Evolutionary conservation across 2,888 invertebrate genomes (phyloP), one percentile per base, ranked within the genome.

Genomic region (Zaprionus lineosus): DNA sequence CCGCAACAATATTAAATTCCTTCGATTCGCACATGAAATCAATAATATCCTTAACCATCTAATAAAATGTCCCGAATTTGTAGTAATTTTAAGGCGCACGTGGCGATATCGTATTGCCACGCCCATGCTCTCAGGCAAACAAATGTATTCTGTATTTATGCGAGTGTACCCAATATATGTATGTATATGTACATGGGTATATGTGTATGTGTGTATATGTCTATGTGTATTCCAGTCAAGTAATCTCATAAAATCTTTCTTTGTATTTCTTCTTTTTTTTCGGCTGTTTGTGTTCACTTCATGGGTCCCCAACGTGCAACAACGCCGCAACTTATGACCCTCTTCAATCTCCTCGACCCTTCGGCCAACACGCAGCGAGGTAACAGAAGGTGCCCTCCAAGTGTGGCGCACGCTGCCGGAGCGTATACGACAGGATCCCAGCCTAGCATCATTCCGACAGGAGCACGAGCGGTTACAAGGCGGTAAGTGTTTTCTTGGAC

Each of bases 381-480:
- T 93, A 69, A 93, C 93, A 11, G 92, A 93, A 44, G 93, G 93
- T 62, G 92, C 92, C 59, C 86, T 93, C 74, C 93, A 93, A 74
- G 91, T 93, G 46, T 94, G 94, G 94, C 89, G 92, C 68, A 92
- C 92, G 47, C 88, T 94, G 16, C 94, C 94, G 0, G 93, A 94
- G 74, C 92, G 92, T 64, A 93, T 94, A 87, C 93, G 93, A 72
- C 91, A 92, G 73, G 94, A 94, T 86, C 94, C 94, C 0, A 91
- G 92, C 19, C 87, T 94, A 75, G 93, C 93, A 36, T 91, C 92
- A 3, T 94, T 94, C 79, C 90, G 88, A 9, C 89, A 90, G 76
- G 90, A 90, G 75, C 89, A 90, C 74, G 89, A 90, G 74, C 88
- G 90, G 34, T 66, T 90, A 55, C 90, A 89, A 70, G 89, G 90